These are phyloP conservation scores for Melanaphis sacchari DNA, from an alignment of 1,140 invertebrate species.

Conservation along the genomic window DNA sequence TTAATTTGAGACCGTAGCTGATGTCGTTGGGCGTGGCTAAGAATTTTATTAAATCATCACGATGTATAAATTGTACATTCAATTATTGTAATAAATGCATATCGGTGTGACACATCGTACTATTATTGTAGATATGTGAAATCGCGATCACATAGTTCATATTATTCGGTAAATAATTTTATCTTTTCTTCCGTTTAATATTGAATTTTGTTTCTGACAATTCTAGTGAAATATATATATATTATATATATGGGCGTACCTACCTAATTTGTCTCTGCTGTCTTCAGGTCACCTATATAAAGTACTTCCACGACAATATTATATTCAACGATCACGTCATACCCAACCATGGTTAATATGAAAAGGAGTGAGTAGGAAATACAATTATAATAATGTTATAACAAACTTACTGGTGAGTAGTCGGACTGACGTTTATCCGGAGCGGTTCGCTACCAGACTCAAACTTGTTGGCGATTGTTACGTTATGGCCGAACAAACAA, in stretches of 20 bases:
- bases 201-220: background rate
- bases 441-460: conserved; percentile 91
- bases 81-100: background rate
- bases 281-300: background rate
- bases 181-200: background rate
- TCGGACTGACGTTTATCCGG: conserved; percentile 90
- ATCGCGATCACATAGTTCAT: background rate
- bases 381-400: background rate
- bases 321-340: background rate
- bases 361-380: too few relatives aligned
- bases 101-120: too few relatives aligned
- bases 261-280: background rate
- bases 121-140: background rate
- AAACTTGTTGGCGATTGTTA: conserved; percentile 93
- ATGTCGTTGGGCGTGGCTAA: background rate
- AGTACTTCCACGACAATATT: too few relatives aligned
- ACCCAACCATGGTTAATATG: too few relatives aligned
- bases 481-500: conserved; percentile 90
- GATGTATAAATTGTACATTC: background rate
- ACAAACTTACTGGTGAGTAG: conserved; percentile 83
- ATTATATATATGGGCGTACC: background rate
- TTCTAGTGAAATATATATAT: too few relatives aligned
- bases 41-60: background rate
- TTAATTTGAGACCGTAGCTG: background rate
- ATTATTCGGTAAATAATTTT: background rate